phyloP scores from a whole-genome alignment of 2,113 vertebrate species.

The Nannospalax galili region DNA sequence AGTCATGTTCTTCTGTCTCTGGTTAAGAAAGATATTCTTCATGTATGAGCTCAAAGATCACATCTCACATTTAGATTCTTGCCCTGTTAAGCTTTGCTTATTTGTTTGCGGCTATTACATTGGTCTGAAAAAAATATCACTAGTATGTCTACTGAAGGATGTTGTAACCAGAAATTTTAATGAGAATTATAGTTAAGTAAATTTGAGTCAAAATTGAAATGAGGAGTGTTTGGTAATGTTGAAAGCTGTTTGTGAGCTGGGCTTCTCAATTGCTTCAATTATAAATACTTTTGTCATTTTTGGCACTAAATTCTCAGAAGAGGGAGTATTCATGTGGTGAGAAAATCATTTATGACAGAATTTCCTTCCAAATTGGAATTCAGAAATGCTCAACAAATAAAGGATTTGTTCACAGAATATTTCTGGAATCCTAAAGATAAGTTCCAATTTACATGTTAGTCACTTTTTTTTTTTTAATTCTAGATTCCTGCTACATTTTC shows the following conservation, averaged over 20 bases:
- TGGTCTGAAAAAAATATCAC: neutral
- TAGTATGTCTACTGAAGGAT: neutral
- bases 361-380: slow-evolving; percentile 60
- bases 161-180: neutral
- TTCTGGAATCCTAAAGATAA: slow-evolving; percentile 56
- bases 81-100: slow-evolving; percentile 31
- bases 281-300: neutral
- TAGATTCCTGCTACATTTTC: neutral
- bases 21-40: slow-evolving; percentile 27
- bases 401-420: neutral
- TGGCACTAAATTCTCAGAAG: neutral
- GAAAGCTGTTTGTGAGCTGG: neutral
- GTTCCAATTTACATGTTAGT: slow-evolving; percentile 19
- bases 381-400: slow-evolving; percentile 27
- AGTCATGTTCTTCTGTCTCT: slow-evolving; percentile 58
- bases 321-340: neutral
- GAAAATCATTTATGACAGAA: slow-evolving; percentile 36
- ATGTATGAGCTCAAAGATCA: neutral
- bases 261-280: neutral
- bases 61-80: slow-evolving; percentile 59
- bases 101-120: slow-evolving; percentile 53
- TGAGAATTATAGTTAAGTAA: neutral
- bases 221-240: neutral
- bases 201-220: neutral
- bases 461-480: neutral